Conservation (phyloP, 2,888 invertebrate genomes). For the Drepana falcataria region DNA sequence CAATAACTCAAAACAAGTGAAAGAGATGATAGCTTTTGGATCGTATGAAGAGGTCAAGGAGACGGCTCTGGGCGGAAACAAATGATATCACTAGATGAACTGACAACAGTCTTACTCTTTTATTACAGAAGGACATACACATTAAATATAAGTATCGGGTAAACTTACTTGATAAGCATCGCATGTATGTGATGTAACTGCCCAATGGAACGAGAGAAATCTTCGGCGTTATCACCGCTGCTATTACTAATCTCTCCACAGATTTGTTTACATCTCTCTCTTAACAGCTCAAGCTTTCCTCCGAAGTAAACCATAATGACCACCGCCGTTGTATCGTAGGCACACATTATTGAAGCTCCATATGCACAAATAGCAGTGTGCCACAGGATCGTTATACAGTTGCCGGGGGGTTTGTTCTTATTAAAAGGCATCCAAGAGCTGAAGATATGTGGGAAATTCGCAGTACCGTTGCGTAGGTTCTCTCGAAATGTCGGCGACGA, state of each 20-base stretch:
- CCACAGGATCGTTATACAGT: slow-evolving; percentile 52
- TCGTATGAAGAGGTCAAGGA: too few relatives aligned
- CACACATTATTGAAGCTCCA: slow-evolving; percentile 47
- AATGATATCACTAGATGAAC: too few relatives aligned
- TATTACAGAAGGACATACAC: too few relatives aligned
- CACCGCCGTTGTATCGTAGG: slow-evolving; percentile 50
- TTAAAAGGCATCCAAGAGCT: slow-evolving; percentile 66
- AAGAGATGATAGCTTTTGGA: too few relatives aligned
- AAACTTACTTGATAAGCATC: slow-evolving; percentile 51
- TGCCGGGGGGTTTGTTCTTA: slow-evolving; percentile 51
- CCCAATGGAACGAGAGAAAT: slow-evolving; percentile 27
- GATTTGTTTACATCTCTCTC: slow-evolving; percentile 52
- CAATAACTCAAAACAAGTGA: too few relatives aligned
- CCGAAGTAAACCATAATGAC: slow-evolving; percentile 61
- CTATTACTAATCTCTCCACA: slow-evolving; percentile 22
- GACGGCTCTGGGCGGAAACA: too few relatives aligned
- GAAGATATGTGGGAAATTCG: slow-evolving; percentile 58
- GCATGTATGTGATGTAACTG: slow-evolving; percentile 48
- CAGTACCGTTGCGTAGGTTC: slow-evolving; percentile 43
- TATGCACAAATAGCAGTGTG: slow-evolving; percentile 42
- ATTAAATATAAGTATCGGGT: neutral
- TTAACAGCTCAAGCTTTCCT: slow-evolving; percentile 54
- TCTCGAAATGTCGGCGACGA: slow-evolving; percentile 44
- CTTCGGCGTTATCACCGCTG: slow-evolving; percentile 22
- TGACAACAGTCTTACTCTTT: too few relatives aligned